Evolutionary conservation across 2,797 vertebrate species (phyloP).

Genomic region (Microhierax caerulescens): DNA sequence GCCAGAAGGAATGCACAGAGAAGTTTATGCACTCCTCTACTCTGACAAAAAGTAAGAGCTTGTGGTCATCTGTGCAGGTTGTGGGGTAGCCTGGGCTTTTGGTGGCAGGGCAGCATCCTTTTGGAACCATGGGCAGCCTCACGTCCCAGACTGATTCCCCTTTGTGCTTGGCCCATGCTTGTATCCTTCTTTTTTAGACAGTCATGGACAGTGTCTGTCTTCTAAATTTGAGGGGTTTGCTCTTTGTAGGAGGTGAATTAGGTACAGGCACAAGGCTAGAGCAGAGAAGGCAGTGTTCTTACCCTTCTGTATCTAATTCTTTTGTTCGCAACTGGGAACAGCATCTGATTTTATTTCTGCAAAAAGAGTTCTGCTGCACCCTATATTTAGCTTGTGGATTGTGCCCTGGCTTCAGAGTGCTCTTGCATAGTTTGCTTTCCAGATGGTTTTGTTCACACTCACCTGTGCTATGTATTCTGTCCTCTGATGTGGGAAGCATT

Average conservation of each 20-base stretch:
- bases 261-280: not conserved
- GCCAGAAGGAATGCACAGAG: conserved; percentile 97
- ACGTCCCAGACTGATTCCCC: not conserved
- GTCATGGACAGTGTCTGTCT: not conserved
- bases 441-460: not conserved
- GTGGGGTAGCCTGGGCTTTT: not conserved
- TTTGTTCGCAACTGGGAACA: not conserved
- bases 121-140: not conserved
- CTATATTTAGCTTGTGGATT: not conserved
- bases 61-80: not conserved
- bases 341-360: not conserved
- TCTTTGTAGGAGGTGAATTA: not conserved
- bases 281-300: not conserved
- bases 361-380: not conserved
- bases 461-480: not conserved
- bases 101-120: not conserved
- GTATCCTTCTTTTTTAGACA: not conserved
- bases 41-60: conserved; percentile 86
- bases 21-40: conserved; percentile 97
- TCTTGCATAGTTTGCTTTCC: not conserved
- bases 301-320: not conserved
- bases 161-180: not conserved
- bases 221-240: not conserved
- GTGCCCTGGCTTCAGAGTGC: not conserved
- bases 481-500: not conserved